Percentiles rank a stretch among this genome's conserved stretches.
These are phyloP conservation scores for Dicaeum eximium DNA, from an alignment of 2,113 vertebrate species.

Conservation along the genomic window DNA sequence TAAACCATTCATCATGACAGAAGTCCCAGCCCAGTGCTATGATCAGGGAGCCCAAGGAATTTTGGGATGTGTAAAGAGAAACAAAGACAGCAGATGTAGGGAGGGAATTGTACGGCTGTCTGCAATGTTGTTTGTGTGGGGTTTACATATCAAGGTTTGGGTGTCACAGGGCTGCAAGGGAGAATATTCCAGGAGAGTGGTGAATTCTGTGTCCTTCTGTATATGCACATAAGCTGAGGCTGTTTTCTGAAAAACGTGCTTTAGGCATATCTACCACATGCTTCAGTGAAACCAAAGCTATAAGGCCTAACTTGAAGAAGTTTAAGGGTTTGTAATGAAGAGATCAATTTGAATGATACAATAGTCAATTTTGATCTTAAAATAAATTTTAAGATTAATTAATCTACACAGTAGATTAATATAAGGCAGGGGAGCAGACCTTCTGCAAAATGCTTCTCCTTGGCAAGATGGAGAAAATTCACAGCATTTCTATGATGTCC, in stretches of 20 bases:
- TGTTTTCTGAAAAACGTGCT: background rate
- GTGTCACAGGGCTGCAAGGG: background rate
- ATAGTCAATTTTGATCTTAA: background rate
- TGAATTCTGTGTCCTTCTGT: background rate
- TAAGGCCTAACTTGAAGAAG: fast-evolving
- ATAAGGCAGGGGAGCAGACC: background rate
- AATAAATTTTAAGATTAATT: background rate
- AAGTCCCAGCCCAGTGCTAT: background rate
- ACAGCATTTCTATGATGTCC: background rate
- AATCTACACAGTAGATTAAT: background rate
- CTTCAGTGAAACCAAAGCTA: background rate
- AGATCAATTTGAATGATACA: background rate
- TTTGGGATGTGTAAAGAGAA: background rate
- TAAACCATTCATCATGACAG: background rate
- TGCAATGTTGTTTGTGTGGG: background rate
- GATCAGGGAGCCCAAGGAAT: background rate
- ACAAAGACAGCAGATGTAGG: background rate
- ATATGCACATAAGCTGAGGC: no score
- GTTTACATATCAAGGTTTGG: background rate
- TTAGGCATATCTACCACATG: background rate
- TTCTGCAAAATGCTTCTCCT: background rate
- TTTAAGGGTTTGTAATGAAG: background rate
- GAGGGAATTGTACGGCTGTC: fast-evolving
- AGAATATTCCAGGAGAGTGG: background rate
- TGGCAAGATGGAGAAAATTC: background rate